These are phyloP conservation scores for Stegastes partitus DNA, from an alignment of 2,113 vertebrate genomes.

Conservation along the genomic window DNA sequence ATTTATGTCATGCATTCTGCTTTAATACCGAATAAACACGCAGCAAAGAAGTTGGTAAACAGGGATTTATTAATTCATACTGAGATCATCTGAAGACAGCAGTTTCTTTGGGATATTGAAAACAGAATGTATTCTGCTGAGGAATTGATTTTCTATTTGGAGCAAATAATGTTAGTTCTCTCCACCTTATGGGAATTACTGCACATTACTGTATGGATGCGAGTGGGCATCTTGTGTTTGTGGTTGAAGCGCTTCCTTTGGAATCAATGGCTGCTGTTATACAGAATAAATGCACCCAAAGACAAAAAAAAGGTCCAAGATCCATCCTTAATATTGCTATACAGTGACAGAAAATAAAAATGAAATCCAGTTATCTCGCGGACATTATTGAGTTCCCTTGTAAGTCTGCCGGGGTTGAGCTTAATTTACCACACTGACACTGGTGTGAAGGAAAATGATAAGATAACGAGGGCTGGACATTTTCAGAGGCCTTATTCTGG, in stretches of 20 bases:
- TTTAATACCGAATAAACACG: slow-evolving; percentile 74
- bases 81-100: slow-evolving; percentile 62
- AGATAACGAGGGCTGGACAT: slow-evolving; percentile 10
- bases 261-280: slow-evolving; percentile 64
- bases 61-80: slow-evolving; percentile 69
- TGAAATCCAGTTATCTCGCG: slow-evolving; percentile 36
- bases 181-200: slow-evolving; percentile 61
- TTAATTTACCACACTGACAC: not conserved
- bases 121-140: slow-evolving; percentile 66
- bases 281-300: slow-evolving; percentile 57
- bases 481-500: slow-evolving; percentile 8
- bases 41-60: slow-evolving; percentile 61
- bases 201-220: slow-evolving; percentile 47
- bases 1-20: slow-evolving; percentile 66
- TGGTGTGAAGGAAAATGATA: slow-evolving; percentile 14
- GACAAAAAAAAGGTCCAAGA: slow-evolving; percentile 47
- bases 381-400: slow-evolving; percentile 33
- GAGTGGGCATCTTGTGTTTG: slow-evolving; percentile 28
- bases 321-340: slow-evolving; percentile 33
- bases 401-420: not conserved
- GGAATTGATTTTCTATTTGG: slow-evolving; percentile 73
- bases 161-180: slow-evolving; percentile 57
- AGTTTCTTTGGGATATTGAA: slow-evolving; percentile 62
- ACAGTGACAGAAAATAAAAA: slow-evolving; percentile 31
- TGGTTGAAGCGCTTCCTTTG: slow-evolving; percentile 45